Evolutionary conservation across 2,888 invertebrate species (phyloP).

Genomic region (Campaea margaritaria): DNA sequence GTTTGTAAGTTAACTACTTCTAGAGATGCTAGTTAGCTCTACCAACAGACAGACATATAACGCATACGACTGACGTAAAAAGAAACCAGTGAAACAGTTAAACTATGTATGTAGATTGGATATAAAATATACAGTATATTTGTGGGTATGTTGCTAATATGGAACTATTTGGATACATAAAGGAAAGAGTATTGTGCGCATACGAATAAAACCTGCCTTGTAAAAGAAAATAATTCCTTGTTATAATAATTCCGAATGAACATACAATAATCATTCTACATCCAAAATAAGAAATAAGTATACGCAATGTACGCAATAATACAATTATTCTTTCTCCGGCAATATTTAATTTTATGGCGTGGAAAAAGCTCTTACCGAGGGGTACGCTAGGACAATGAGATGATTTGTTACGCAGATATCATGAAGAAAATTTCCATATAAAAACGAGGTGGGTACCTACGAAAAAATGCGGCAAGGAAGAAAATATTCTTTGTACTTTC

Average conservation of each 20-base stretch:
- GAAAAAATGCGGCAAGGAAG: constrained; percentile 2
- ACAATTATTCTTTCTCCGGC: constrained; percentile 62
- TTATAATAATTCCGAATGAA: constrained; percentile 26
- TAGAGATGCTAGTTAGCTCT: neutral
- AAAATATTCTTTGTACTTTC: constrained; percentile 22
- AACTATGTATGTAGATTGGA: too few relatives aligned
- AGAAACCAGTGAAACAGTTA: too few relatives aligned
- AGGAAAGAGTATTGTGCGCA: too few relatives aligned
- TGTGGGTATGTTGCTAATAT: too few relatives aligned
- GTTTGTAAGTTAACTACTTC: neutral
- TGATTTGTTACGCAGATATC: constrained; percentile 70
- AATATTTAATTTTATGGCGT: constrained; percentile 81
- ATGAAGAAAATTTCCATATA: constrained; percentile 46
- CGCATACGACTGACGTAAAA: too few relatives aligned
- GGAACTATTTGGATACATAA: too few relatives aligned
- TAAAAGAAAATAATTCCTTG: constrained; percentile 31
- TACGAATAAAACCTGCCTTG: neutral
- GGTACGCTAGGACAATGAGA: constrained; percentile 68
- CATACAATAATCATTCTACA: constrained; percentile 34
- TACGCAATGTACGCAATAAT: constrained; percentile 51
- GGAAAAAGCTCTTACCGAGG: constrained; percentile 67
- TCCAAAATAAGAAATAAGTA: constrained; percentile 44
- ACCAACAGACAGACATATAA: too few relatives aligned
- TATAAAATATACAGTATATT: too few relatives aligned
- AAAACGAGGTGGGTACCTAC: constrained; percentile 30